Base-by-base conservation (phyloP, 1,140 invertebrate genomes). In the Pseudomyrmex dendroicus region DNA sequence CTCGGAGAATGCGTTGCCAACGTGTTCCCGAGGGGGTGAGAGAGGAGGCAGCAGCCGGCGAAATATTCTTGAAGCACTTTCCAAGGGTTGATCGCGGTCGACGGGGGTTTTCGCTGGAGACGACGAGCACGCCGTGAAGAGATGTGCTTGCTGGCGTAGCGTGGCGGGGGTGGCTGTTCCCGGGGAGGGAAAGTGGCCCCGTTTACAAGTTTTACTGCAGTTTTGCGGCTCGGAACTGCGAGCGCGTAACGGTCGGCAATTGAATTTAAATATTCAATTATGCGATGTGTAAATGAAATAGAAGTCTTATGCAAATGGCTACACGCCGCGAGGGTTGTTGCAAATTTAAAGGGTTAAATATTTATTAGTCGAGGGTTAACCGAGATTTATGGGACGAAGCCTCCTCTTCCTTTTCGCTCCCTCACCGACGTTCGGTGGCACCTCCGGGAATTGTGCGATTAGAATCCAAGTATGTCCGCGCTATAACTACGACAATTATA, bases 231-330 rank as follows among this genome's bases (percentile, higher is more conserved):
- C 90, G 91, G 92, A 91, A 93, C 90, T 92, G 92, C 90, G 93
- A 93, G 93, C 91, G 93, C 92, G 92, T 93, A 93, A 93, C 91
- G 91, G 91, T 86, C 83, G 89, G 93, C 94, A 95, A 95, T 95
- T 95, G 94, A 95, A 95, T 95, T 95, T 95, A 95, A 95, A 94
- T 94, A 93, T 94, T 94, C 93, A 95, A 95, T 95, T 95, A 95
- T 95, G 94, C 94, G 94, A 94, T 95, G 94, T 95, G 94, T 95
- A 95, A 95, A 95, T 95, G 95, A 95, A 95, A 95, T 95, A 95
- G 94, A 95, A 95, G 94, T 94, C 94, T 94, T 95, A 95, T 95
- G 95, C 94, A 95, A 95, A 95, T 95, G 91, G 91, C 83, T 93
- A 94, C 93, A 94, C 89, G 94, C 91, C 92, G 92, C 93, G 94